These are phyloP conservation scores for Drosophila nr. fundita DNA, from an alignment of 2,888 invertebrate species.

Conservation along the genomic window DNA sequence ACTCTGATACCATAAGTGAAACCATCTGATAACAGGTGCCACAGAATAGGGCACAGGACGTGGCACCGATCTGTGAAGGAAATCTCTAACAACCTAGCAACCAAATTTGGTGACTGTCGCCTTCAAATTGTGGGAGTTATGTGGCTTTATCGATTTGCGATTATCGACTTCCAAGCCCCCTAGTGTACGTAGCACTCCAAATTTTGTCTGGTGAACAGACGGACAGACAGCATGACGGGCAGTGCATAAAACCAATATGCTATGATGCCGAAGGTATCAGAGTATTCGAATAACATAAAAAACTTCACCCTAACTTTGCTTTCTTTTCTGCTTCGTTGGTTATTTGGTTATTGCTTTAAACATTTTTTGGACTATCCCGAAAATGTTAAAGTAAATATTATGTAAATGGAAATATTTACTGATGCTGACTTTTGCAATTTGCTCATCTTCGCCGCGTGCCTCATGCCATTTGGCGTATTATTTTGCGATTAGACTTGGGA, in stretches of 20 bases:
- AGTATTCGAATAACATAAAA: slow-evolving; percentile 3
- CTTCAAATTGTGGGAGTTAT: too few relatives aligned
- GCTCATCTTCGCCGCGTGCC: not conserved
- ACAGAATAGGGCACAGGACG: too few relatives aligned
- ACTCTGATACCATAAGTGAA: not conserved
- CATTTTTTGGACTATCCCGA: slow-evolving; percentile 32
- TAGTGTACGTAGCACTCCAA: too few relatives aligned
- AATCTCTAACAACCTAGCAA: too few relatives aligned
- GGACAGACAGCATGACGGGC: not conserved
- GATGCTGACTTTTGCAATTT: slow-evolving; percentile 37
- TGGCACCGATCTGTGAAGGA: too few relatives aligned
- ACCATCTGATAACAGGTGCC: not conserved
- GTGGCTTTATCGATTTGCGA: too few relatives aligned
- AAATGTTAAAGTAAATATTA: slow-evolving; percentile 52
- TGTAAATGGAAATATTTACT: slow-evolving; percentile 33
- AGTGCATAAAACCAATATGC: not conserved
- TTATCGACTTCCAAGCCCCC: too few relatives aligned
- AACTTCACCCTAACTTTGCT: slow-evolving; percentile 13
- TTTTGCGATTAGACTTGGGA: slow-evolving; percentile 25
- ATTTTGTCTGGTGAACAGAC: not conserved
- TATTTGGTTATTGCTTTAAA: slow-evolving; percentile 27
- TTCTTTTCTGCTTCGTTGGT: slow-evolving; percentile 19
- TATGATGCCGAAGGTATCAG: not conserved
- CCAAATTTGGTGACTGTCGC: too few relatives aligned
- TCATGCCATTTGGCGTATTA: slow-evolving; percentile 29